phyloP scores from a whole-genome alignment of 2,113 vertebrate species.

The Cheirogaleus medius region DNA sequence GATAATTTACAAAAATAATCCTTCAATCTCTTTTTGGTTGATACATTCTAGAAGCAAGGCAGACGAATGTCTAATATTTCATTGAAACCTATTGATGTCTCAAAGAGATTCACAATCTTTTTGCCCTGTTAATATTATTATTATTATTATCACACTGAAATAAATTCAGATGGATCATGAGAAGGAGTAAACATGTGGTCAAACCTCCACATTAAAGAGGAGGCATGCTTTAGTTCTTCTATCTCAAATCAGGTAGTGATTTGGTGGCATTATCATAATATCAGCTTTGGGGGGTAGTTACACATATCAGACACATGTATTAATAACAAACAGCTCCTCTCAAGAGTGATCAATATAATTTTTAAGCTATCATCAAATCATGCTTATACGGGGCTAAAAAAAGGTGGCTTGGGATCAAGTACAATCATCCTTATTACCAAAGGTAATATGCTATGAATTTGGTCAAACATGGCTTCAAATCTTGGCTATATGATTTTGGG shows the following conservation, averaged over 20 bases:
- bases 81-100: not conserved
- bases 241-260: not conserved
- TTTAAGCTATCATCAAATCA: not conserved
- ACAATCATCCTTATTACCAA: not conserved
- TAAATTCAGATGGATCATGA: constrained; percentile 3
- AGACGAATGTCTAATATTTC: not conserved
- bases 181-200: not conserved
- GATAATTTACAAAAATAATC: not conserved
- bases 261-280: not conserved
- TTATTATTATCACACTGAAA: constrained; percentile 1
- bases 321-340: not conserved
- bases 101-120: not conserved
- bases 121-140: not conserved
- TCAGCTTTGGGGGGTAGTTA: not conserved
- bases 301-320: not conserved
- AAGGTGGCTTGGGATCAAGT: not conserved
- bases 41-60: not conserved
- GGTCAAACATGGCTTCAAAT: not conserved
- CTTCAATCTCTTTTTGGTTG: not conserved
- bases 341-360: not conserved
- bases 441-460: not conserved
- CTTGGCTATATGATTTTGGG: not conserved
- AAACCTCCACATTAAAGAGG: not conserved
- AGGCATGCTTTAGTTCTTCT: not conserved
- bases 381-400: not conserved